phyloP scores from a whole-genome alignment of 2,113 vertebrate genomes.

The Leptosomus discolor region DNA sequence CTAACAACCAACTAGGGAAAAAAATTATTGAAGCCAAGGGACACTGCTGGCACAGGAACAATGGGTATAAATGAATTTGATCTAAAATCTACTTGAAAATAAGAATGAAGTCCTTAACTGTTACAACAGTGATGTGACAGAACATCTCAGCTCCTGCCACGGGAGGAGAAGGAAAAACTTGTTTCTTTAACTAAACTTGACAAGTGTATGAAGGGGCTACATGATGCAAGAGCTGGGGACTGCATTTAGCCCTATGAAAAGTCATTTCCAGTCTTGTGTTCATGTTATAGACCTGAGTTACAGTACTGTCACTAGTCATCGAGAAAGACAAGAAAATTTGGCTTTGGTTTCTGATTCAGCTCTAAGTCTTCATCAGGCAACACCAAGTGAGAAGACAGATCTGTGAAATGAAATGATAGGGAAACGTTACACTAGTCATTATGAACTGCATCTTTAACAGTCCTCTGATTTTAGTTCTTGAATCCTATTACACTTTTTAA shows the following conservation, averaged over 20 bases:
- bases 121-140: background rate
- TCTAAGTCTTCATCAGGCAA: background rate
- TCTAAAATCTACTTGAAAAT: background rate
- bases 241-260: background rate
- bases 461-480: background rate
- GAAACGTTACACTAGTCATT: background rate
- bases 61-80: background rate
- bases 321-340: background rate
- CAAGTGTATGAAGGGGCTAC: background rate
- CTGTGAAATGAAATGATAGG: background rate
- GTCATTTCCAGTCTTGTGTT: background rate
- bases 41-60: background rate
- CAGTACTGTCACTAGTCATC: accelerated
- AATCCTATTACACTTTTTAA: background rate
- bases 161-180: background rate
- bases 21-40: background rate
- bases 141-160: accelerated
- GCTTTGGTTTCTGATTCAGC: background rate
- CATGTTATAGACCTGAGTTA: background rate
- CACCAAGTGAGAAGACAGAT: background rate
- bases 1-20: background rate
- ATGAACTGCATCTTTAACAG: background rate
- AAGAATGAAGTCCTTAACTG: background rate
- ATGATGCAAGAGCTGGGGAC: background rate
- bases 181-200: background rate